phyloP scores from a whole-genome alignment of 2,113 vertebrate genomes.

The Triplophysa tibetana region DNA sequence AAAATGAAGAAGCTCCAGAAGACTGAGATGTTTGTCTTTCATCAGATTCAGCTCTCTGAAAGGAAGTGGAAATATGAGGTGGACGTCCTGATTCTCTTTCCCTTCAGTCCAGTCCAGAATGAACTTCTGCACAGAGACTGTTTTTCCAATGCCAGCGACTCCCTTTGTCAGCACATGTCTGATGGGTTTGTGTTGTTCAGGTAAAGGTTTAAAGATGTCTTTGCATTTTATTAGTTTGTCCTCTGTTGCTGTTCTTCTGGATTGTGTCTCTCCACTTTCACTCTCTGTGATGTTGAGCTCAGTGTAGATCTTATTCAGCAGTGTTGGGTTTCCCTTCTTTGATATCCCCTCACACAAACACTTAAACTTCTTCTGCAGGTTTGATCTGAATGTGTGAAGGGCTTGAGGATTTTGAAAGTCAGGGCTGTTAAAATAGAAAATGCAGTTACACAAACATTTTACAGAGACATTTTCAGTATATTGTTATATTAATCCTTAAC shows the following conservation, averaged over 20 bases:
- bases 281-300: neutral
- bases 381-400: neutral
- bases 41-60: constrained; percentile 3
- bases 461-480: too few relatives aligned
- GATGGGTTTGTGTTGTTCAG: neutral
- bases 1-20: neutral
- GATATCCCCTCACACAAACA: neutral
- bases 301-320: neutral
- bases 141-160: too few relatives aligned
- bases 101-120: neutral
- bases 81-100: constrained; percentile 3
- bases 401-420: too few relatives aligned
- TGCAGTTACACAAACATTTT: too few relatives aligned
- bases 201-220: neutral
- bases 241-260: neutral
- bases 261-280: neutral
- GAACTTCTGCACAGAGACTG: too few relatives aligned
- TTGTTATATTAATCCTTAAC: too few relatives aligned
- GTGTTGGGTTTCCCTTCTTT: neutral
- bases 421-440: too few relatives aligned
- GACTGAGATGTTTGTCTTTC: neutral
- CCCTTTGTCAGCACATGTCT: neutral
- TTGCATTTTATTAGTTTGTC: neutral
- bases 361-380: neutral
- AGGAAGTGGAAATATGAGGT: constrained; percentile 7